Evolutionary conservation across 2,797 vertebrate genomes (phyloP), one percentile per base, ranked within the genome.

Genomic region (Pitangus sulphuratus): DNA sequence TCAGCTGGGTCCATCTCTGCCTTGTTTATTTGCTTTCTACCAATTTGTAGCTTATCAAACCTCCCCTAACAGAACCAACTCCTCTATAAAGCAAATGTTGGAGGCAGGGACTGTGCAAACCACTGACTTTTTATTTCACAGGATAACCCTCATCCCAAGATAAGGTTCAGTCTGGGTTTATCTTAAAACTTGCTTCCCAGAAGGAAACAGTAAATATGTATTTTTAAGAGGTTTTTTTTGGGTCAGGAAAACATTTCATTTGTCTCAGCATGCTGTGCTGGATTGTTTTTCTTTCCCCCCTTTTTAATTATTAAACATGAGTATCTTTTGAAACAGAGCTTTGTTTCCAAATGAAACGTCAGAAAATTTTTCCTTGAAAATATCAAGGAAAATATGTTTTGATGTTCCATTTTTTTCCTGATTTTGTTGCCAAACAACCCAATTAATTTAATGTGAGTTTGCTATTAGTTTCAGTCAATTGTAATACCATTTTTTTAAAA

Each of bases 281-380:
- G 31, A 47, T 60, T 84, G 25, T 5, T 57, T 74, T 54, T n/a
- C 4, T 47, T 87, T 74, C n/a, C 11, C 13, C 8, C 7, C 15
- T 58, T 87, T 84, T 93, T 56, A 92, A 77, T 89, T 90, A 81
- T 88, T 95, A 71, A 95, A 77, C 60, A n/a, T 10, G 11, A 35
- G 19, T 71, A 37, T 75, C 65, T 88, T 91, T 75, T 75, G 76
- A 87, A 80, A 75, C 24, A 35, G 60, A 87, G 17, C 68, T 87
- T 94, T 80, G 42, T 81, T 95, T 56, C 64, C 48, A 86, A 70
- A 65, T n/a, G 69, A 84, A 91, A 88, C 5, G 53, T 70, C 75
- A 86, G 50, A 48, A 39, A 6, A 19, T 53, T 89, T 76, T 74
- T 65, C n/a, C 54, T 84, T 87, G 72, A 74, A 71, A 87, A 71